phyloP scores from a whole-genome alignment of 2,888 invertebrate genomes.

The Opisthograptis luteolata region DNA sequence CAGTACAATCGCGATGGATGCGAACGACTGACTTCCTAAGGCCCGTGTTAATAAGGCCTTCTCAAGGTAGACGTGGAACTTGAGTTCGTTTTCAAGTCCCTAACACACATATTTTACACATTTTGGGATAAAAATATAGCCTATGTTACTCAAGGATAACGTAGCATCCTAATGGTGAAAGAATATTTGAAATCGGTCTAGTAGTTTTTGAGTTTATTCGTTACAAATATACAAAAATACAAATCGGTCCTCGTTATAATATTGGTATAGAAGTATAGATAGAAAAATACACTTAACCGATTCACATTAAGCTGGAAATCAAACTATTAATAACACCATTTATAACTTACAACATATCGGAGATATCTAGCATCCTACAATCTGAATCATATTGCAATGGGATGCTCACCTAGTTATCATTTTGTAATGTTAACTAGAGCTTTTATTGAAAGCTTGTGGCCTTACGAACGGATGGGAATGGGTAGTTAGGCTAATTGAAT shows the following conservation, averaged over 20 bases:
- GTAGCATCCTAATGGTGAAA: too few relatives aligned
- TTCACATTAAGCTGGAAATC: too few relatives aligned
- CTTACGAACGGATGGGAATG: background rate
- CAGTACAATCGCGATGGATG: conserved; percentile 48
- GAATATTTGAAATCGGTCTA: too few relatives aligned
- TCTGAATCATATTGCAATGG: conserved; percentile 35
- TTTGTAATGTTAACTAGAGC: conserved; percentile 14
- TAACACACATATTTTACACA: background rate
- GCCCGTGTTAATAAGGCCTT: background rate
- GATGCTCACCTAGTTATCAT: conserved; percentile 28
- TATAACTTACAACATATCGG: conserved; percentile 43
- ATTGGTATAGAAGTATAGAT: too few relatives aligned
- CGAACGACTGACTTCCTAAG: conserved; percentile 44
- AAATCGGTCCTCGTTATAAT: too few relatives aligned
- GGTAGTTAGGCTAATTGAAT: conserved; percentile 13
- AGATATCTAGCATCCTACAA: conserved; percentile 48
- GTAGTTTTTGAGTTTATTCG: too few relatives aligned
- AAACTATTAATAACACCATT: too few relatives aligned
- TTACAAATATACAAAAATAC: too few relatives aligned
- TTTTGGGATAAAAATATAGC: too few relatives aligned
- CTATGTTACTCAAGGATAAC: too few relatives aligned
- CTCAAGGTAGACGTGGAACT: conserved; percentile 7
- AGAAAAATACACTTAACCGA: too few relatives aligned
- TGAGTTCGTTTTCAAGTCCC: background rate
- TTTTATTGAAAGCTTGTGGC: background rate